Evolutionary conservation across 2,888 invertebrate species (phyloP).

Genomic region (Tethea ocularis): DNA sequence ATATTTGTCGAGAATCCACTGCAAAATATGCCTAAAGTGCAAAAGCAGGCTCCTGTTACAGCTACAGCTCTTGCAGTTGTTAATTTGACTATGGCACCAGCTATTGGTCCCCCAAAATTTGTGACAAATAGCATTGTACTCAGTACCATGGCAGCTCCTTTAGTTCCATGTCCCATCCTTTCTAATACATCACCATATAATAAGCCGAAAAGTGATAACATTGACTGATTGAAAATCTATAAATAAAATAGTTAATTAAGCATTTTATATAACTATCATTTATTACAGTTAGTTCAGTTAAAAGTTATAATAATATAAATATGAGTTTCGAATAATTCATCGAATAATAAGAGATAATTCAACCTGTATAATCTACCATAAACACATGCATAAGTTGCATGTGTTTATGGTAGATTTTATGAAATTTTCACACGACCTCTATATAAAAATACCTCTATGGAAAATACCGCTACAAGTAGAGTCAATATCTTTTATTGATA

Average conservation of each 20-base stretch:
- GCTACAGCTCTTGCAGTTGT: conserved; percentile 74
- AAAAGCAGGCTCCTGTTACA: conserved; percentile 64
- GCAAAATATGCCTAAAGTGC: conserved; percentile 71
- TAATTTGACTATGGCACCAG: conserved; percentile 86
- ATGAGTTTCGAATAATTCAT: too few species aligned
- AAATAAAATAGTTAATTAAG: conserved; percentile 32
- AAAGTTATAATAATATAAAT: background rate
- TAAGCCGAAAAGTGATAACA: conserved; percentile 88
- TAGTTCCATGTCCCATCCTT: conserved; percentile 85
- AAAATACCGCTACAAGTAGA: background rate
- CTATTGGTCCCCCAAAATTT: conserved; percentile 87
- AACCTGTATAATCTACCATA: too few species aligned
- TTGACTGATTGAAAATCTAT: conserved; percentile 88
- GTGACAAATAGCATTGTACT: conserved; percentile 86
- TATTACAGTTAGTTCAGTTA: background rate
- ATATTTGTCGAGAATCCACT: conserved; percentile 76
- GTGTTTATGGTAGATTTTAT: too few species aligned
- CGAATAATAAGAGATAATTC: too few species aligned
- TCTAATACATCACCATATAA: conserved; percentile 86
- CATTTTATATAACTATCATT: background rate
- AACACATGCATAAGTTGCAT: too few species aligned
- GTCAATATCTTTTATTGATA: conserved; percentile 27
- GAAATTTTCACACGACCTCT: too few species aligned
- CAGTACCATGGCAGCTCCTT: conserved; percentile 87
- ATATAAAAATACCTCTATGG: background rate